Conservation (phyloP, 2,888 invertebrate species). For the Agrochola macilenta region DNA sequence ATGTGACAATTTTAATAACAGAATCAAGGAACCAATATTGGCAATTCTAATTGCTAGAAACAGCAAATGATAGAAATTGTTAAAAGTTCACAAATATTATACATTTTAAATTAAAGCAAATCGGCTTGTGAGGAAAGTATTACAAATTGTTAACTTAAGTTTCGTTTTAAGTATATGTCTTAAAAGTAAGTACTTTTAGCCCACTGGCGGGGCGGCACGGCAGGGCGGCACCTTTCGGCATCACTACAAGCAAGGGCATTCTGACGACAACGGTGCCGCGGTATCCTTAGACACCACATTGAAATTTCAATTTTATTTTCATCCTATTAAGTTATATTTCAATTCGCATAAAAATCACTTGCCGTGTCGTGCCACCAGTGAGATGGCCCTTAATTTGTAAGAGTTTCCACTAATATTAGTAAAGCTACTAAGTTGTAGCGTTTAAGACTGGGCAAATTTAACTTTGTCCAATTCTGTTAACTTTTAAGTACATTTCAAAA, state of each 20-base stretch:
- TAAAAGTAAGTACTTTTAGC: not conserved
- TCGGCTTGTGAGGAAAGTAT: not conserved
- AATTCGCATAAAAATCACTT: not conserved
- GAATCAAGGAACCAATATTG: not conserved
- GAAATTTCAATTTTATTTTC: not conserved
- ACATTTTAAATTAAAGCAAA: not conserved
- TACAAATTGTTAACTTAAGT: not conserved
- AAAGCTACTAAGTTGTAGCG: not conserved
- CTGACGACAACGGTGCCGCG: not conserved
- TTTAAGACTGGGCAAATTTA: not conserved
- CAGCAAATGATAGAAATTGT: not conserved
- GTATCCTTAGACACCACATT: not conserved
- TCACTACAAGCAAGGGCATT: not conserved
- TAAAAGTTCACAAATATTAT: not conserved
- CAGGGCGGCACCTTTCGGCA: not conserved
- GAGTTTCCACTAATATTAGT: not conserved
- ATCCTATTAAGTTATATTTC: not conserved
- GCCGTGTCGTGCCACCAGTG: not conserved
- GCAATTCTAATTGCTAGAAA: not conserved
- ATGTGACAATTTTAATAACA: not conserved
- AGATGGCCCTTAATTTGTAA: not conserved
- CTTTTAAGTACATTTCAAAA: not conserved
- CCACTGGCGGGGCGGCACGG: not conserved
- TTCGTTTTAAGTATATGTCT: not conserved
- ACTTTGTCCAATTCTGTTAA: not conserved